Conservation (phyloP, 2,113 vertebrate genomes). For the Stigmatopora argus region DNA sequence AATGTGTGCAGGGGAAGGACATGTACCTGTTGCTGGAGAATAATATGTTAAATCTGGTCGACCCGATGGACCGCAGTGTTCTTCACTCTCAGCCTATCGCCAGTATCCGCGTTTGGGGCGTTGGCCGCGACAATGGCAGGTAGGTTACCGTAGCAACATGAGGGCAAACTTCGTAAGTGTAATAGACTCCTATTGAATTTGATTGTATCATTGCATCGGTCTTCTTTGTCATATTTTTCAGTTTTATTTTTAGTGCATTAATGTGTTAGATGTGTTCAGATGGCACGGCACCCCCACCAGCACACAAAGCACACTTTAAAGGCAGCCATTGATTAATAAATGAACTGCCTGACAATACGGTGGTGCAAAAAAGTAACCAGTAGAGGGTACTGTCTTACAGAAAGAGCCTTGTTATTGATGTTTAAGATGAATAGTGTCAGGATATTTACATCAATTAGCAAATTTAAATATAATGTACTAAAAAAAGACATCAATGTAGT, state of each 20-base stretch:
- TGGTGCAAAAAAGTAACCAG: constrained; percentile 22
- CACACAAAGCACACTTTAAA: not conserved
- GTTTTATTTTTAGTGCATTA: not conserved
- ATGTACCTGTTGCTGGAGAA: constrained; percentile 96
- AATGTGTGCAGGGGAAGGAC: constrained; percentile 82
- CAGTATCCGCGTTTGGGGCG: constrained; percentile 96
- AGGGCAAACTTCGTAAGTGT: not conserved
- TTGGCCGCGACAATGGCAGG: constrained; percentile 95
- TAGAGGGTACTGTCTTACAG: constrained; percentile 26
- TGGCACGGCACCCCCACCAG: not conserved
- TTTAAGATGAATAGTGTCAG: not conserved
- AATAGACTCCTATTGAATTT: not conserved
- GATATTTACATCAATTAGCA: not conserved
- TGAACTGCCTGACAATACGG: not conserved
- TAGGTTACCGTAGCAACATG: constrained; percentile 56
- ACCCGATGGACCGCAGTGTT: constrained; percentile 90
- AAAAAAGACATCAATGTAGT: too few relatives aligned
- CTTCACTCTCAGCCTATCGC: constrained; percentile 94
- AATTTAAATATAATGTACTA: not conserved
- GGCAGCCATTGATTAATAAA: not conserved
- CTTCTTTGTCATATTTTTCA: too few relatives aligned
- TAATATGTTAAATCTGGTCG: constrained; percentile 90
- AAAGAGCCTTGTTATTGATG: constrained; percentile 2
- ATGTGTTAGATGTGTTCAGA: too few relatives aligned
- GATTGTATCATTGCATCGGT: not conserved